phyloP scores from a whole-genome alignment of 2,888 invertebrate genomes.

The Poecilobothrus nobilitatus region DNA sequence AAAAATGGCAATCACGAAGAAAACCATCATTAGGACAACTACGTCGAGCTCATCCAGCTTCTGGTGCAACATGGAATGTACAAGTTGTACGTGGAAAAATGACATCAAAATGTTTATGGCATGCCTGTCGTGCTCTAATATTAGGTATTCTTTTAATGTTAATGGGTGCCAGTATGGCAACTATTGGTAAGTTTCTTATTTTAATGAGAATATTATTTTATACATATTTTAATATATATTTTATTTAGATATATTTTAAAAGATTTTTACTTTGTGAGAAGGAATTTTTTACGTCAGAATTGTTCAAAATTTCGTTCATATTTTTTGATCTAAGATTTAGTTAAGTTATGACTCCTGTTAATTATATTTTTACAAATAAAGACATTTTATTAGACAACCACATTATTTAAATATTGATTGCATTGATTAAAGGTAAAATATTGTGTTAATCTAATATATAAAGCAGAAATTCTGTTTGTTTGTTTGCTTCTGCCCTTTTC shows the following conservation, averaged over 20 bases:
- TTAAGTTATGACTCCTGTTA: too few relatives aligned
- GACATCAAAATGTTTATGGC: conserved; percentile 84
- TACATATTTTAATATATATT: not conserved
- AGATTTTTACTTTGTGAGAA: too few relatives aligned
- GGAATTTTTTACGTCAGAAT: too few relatives aligned
- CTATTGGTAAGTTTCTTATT: conserved; percentile 58
- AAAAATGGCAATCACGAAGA: conserved; percentile 37
- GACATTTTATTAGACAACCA: too few relatives aligned
- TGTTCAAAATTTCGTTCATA: too few relatives aligned
- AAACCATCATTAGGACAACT: conserved; percentile 48
- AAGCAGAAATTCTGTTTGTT: too few relatives aligned
- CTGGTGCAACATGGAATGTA: conserved; percentile 78
- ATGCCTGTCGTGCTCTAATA: conserved; percentile 85
- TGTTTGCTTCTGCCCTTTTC: too few relatives aligned
- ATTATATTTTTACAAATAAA: too few relatives aligned
- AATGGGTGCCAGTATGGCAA: conserved; percentile 86
- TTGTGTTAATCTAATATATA: too few relatives aligned
- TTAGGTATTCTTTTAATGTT: conserved; percentile 80
- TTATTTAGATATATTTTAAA: not conserved
- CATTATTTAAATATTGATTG: too few relatives aligned
- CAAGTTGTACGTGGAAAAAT: conserved; percentile 80
- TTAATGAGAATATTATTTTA: conserved; percentile 10
- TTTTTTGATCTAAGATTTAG: too few relatives aligned
- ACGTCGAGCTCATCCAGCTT: conserved; percentile 64
- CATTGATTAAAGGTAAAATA: too few relatives aligned